phyloP scores from a whole-genome alignment of 1,140 invertebrate species.

The Drosophila nebulosa region DNA sequence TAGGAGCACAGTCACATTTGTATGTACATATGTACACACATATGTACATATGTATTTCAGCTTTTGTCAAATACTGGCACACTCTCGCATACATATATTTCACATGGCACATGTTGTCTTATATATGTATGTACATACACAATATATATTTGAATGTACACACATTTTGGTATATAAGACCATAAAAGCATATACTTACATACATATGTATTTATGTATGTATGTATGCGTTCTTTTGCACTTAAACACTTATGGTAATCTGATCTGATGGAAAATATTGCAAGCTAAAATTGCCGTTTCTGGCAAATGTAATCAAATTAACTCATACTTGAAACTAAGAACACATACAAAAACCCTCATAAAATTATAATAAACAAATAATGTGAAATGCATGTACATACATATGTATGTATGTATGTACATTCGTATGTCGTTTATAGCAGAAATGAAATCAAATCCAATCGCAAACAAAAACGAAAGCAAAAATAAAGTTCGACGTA shows the following conservation, averaged over 20 bases:
- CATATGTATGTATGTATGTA: too few species aligned
- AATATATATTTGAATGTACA: not conserved
- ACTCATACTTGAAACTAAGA: conserved; percentile 38
- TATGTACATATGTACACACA: too few species aligned
- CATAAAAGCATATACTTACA: conserved; percentile 1
- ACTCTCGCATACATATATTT: not conserved
- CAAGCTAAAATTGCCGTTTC: conserved; percentile 48
- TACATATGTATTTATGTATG: not conserved
- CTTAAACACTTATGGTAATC: conserved; percentile 23
- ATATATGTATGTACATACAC: not conserved
- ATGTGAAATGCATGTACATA: conserved; percentile 20
- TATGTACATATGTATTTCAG: not conserved
- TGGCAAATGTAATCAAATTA: conserved; percentile 61
- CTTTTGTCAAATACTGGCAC: not conserved
- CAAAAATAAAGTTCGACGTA: conserved; percentile 23
- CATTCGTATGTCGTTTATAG: conserved; percentile 40
- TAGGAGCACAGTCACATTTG: too few species aligned
- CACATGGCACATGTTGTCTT: not conserved
- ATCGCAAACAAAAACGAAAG: not conserved
- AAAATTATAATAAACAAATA: conserved; percentile 17
- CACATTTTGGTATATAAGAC: too few species aligned
- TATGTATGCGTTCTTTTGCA: not conserved
- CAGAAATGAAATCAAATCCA: conserved; percentile 1
- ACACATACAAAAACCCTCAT: conserved; percentile 21
- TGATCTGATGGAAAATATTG: conserved; percentile 55